These are phyloP conservation scores for Pangasius larnaudii DNA, from an alignment of 2,797 vertebrate genomes.

Conservation along the genomic window DNA sequence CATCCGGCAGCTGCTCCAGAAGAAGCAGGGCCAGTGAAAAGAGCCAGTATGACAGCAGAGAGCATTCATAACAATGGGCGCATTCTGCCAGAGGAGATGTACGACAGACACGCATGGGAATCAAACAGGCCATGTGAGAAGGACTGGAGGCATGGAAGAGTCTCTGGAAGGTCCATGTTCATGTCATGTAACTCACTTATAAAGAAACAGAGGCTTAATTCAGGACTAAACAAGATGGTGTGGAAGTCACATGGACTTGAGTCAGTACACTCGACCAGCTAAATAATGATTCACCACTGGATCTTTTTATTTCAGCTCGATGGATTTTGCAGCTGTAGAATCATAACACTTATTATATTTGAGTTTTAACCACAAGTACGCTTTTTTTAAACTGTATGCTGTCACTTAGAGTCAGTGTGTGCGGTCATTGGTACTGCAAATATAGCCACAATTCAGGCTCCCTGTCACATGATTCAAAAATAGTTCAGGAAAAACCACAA, in stretches of 20 bases:
- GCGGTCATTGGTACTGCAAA: constrained; percentile 2
- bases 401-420: background rate
- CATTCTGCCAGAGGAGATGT: constrained; percentile 63
- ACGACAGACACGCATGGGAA: constrained; percentile 33
- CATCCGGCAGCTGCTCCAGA: constrained; percentile 57
- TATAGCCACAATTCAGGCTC: constrained; percentile 11
- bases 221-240: background rate
- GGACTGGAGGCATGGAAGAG: background rate
- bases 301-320: background rate
- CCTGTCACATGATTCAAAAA: constrained; percentile 28
- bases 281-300: background rate
- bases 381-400: constrained; percentile 18
- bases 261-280: constrained; percentile 1
- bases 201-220: constrained; percentile 46
- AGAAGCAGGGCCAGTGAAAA: constrained; percentile 57
- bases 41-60: constrained; percentile 65
- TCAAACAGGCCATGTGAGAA: background rate
- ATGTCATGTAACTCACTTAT: constrained; percentile 4
- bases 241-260: constrained; percentile 15
- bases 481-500: constrained; percentile 28
- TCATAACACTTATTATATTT: background rate
- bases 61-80: constrained; percentile 65
- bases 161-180: constrained; percentile 14
- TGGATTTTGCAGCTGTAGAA: constrained; percentile 31
- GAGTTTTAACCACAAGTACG: constrained; percentile 26